Evolutionary conservation across 2,113 vertebrate genomes (phyloP), one percentile per base, ranked within the genome.

Genomic region (Andinoacara biseriatus): DNA sequence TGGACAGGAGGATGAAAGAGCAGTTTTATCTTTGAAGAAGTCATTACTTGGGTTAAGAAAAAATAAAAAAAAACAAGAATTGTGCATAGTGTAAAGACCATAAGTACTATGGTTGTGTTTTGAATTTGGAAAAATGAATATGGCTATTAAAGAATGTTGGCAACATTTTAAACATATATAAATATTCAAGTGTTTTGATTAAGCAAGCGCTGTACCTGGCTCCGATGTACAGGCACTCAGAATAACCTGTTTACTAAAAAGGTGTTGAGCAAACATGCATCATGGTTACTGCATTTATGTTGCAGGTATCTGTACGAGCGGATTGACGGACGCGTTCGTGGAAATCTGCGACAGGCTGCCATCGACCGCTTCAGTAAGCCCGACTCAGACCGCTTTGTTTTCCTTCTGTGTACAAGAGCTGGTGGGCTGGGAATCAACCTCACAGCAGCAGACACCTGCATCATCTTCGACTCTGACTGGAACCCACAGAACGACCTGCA

Each of bases 381-480:
- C 0, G 98, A 99, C 87, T 99, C 97, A 0, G 98, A 99, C 81
- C 97, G 98, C 85, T 99, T 99, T 57, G 98, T 99, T 89, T 99
- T 99, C 94, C 97, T 99, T 11, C 95, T 99, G 33, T 99, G 98
- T 81, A 99, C 98, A 49, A 95, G 98, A 91, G 98, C 98, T 49
- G 98, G 98, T 59, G 98, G 98, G 5, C 91, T 99, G 85, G 98
- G 98, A 83, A 99, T 99, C 93, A 99, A 99, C 91, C 92, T 99
- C 81, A 99, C 98, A 54, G 98, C 98, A 79, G 98, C 98, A 60
- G 98, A 99, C 84, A 99, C 98, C 1, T 99, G 98, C 88, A 99
- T 99, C 86, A 99, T 99, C 92, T 99, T 99, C 91, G 98, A 99
- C 95, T 99, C 98, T 40, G 98, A 99, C 93, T 99, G 98, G 98